Conservation (phyloP, 2,888 invertebrate genomes). For the Microdon myrmicae region DNA sequence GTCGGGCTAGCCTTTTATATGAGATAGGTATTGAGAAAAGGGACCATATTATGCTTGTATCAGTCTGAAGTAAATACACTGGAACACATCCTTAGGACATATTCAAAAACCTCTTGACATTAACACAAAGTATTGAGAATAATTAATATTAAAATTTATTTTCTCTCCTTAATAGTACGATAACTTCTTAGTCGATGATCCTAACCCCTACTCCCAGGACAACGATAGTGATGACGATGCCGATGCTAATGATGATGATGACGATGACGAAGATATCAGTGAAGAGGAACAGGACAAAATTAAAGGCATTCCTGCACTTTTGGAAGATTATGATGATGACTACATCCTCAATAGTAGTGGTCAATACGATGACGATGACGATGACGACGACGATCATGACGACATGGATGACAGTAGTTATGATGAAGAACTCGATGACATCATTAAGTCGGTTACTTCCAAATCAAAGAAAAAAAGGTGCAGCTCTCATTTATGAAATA, state of each 20-base stretch:
- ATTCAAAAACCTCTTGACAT: no score
- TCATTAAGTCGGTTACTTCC: slow-evolving; percentile 57
- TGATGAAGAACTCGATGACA: slow-evolving; percentile 54
- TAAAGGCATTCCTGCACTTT: slow-evolving; percentile 15
- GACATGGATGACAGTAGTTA: slow-evolving; percentile 29
- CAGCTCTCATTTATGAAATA: slow-evolving; percentile 16
- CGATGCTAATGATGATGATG: slow-evolving; percentile 43
- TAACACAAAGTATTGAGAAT: no score
- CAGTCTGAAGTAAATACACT: no score
- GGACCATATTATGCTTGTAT: no score
- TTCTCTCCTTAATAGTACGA: slow-evolving; percentile 56
- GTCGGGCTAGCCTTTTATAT: no score
- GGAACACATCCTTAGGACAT: no score
- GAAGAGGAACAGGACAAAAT: slow-evolving; percentile 13
- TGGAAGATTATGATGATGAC: slow-evolving; percentile 53
- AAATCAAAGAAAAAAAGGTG: slow-evolving; percentile 58
- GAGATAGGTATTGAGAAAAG: no score
- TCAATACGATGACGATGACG: slow-evolving; percentile 32
- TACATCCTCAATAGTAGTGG: slow-evolving; percentile 39
- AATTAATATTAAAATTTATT: no score
- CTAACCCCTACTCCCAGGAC: slow-evolving; percentile 52
- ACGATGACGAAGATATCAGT: slow-evolving; percentile 15
- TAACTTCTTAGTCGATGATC: slow-evolving; percentile 59
- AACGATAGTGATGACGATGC: slow-evolving; percentile 40
- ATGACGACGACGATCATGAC: slow-evolving; percentile 25